A percentile compares a stretch with the other conserved stretches of the same genome.
Conservation (phyloP, 1,140 invertebrate species). For the Andricus grossulariae region DNA sequence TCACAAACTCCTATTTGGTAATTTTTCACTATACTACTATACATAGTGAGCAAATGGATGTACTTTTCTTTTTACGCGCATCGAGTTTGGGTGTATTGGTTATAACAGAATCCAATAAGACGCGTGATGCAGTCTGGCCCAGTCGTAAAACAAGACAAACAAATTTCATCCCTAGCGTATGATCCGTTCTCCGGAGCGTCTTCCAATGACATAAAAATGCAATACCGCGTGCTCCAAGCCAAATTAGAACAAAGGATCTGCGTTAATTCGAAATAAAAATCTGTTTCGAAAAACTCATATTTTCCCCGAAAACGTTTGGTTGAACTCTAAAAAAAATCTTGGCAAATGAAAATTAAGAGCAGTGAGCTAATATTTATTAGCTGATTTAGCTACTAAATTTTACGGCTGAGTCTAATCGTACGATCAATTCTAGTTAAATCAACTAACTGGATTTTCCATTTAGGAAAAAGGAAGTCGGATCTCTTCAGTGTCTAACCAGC, state of each 20-base stretch:
- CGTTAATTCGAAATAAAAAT: neutral
- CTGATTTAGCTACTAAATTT: too few relatives aligned
- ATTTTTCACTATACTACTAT: neutral
- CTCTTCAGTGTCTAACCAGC: too few relatives aligned
- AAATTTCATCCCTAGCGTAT: constrained; percentile 67
- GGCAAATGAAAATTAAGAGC: too few relatives aligned
- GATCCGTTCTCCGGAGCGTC: neutral
- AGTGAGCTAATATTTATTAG: too few relatives aligned
- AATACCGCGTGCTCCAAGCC: constrained; percentile 8
- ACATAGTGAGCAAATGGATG: neutral
- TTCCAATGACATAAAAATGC: constrained; percentile 16
- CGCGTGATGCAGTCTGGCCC: constrained; percentile 67
- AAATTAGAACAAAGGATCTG: neutral
- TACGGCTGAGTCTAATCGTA: too few relatives aligned
- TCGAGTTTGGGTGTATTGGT: constrained; percentile 41
- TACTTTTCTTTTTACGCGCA: constrained; percentile 36
- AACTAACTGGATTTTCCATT: too few relatives aligned
- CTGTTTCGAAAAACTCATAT: too few relatives aligned
- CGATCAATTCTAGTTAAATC: too few relatives aligned
- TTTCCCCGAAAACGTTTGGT: too few relatives aligned
- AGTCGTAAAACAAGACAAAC: constrained; percentile 73
- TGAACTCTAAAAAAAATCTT: too few relatives aligned
- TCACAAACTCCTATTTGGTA: neutral
- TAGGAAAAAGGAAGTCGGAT: too few relatives aligned
- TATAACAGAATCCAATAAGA: constrained; percentile 72